A percentile compares a stretch with the other conserved stretches of the same genome.
phyloP scores from a whole-genome alignment of 2,888 invertebrate genomes.

The Andrena camellia region DNA sequence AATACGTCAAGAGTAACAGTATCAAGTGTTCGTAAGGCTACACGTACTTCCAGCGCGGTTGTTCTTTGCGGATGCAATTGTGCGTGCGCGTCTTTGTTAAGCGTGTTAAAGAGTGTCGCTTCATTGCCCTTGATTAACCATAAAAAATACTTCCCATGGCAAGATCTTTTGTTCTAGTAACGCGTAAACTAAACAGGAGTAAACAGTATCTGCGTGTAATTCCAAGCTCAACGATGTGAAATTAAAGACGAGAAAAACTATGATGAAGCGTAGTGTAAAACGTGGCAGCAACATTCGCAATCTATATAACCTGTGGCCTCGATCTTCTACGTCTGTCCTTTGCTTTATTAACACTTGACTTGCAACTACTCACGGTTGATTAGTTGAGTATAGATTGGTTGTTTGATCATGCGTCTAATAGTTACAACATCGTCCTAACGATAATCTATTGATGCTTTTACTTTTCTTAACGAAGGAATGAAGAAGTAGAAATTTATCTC shows the following conservation, averaged over 20 bases:
- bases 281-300: conserved; percentile 3
- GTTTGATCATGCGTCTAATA: not conserved
- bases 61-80: conserved; percentile 49
- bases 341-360: conserved; percentile 6
- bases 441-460: not conserved
- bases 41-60: not conserved
- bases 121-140: conserved; percentile 43
- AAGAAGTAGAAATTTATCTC: not conserved
- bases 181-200: conserved; percentile 45
- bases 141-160: not conserved
- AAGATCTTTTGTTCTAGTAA: conserved; percentile 29
- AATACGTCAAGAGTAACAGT: conserved; percentile 32
- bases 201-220: conserved; percentile 25
- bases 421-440: not conserved
- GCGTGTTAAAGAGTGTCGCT: conserved; percentile 26
- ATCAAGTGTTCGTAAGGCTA: conserved; percentile 18
- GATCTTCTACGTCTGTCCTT: not conserved
- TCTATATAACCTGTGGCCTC: not conserved
- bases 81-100: conserved; percentile 40
- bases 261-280: conserved; percentile 23
- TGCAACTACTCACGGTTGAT: not conserved
- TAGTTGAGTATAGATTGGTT: not conserved
- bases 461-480: not conserved
- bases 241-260: conserved; percentile 34
- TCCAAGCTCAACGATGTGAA: not conserved